Evolutionary conservation across 1,140 invertebrate genomes (phyloP).

Genomic region (Caenorhabditis briggsae): DNA sequence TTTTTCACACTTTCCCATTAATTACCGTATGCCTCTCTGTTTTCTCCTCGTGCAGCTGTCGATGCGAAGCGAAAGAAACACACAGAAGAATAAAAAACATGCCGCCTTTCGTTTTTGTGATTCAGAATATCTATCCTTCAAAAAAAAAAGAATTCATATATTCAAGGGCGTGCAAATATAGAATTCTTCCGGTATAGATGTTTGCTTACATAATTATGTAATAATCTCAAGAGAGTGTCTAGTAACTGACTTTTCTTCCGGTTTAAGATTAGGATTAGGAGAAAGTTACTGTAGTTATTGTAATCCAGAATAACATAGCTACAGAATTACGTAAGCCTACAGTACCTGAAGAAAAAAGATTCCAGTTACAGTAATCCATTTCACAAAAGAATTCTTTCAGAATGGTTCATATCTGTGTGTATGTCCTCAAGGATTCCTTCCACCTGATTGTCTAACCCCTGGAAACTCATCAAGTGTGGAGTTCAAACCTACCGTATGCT

Average conservation of each 20-base stretch:
- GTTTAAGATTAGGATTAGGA: neutral
- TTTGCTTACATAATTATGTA: slow-evolving; percentile 30
- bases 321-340: too few species aligned
- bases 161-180: slow-evolving; percentile 48
- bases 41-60: slow-evolving; percentile 7
- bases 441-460: neutral
- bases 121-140: neutral
- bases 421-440: slow-evolving; percentile 28
- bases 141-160: too few species aligned
- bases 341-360: too few species aligned
- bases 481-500: slow-evolving; percentile 2
- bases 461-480: neutral
- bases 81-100: neutral
- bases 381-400: neutral
- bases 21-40: neutral
- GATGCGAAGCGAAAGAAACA: neutral
- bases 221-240: neutral
- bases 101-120: slow-evolving; percentile 27
- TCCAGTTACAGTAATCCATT: too few species aligned
- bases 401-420: slow-evolving; percentile 9
- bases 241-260: slow-evolving; percentile 8
- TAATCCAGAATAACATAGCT: neutral
- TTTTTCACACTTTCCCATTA: neutral
- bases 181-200: neutral
- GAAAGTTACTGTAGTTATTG: neutral